A percentile compares a stretch with the other conserved stretches of the same genome.
phyloP scores from a whole-genome alignment of 2,797 vertebrate species.

The Ibycter americanus region DNA sequence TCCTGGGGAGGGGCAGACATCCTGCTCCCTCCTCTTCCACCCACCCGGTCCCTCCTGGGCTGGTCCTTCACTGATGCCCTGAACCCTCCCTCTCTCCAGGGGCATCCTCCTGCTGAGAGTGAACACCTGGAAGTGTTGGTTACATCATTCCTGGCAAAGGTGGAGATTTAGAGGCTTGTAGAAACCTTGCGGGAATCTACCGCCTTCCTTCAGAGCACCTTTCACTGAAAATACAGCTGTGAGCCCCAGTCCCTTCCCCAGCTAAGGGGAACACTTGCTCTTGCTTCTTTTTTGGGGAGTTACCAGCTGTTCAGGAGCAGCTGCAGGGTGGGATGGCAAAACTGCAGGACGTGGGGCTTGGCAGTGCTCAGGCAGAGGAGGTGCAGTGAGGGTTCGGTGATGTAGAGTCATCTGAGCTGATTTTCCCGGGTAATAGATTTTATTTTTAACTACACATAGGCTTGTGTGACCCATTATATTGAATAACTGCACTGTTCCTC shows the following conservation, averaged over 20 bases:
- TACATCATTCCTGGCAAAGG: neutral
- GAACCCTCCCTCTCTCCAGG: no score
- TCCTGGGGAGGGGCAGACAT: rapidly evolving
- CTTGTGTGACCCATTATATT: constrained; percentile 61
- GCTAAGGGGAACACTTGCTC: neutral
- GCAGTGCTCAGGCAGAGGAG: neutral
- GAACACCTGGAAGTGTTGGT: rapidly evolving
- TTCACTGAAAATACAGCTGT: neutral
- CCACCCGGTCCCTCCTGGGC: rapidly evolving
- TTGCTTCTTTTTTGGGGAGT: neutral
- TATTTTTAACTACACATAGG: constrained; percentile 61
- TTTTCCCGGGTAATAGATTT: constrained; percentile 48
- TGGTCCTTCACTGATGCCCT: neutral
- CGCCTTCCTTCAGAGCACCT: neutral
- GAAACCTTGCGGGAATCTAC: neutral
- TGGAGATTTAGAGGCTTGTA: neutral
- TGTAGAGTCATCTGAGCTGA: neutral
- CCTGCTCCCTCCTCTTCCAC: neutral
- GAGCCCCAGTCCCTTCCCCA: neutral
- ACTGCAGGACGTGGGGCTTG: neutral
- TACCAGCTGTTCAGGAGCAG: neutral
- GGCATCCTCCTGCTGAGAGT: neutral
- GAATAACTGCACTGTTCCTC: constrained; percentile 53
- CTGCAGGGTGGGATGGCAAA: neutral
- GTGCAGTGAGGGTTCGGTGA: neutral